Evolutionary conservation across 2,888 invertebrate species (phyloP).

Genomic region (Leucoma salicis): DNA sequence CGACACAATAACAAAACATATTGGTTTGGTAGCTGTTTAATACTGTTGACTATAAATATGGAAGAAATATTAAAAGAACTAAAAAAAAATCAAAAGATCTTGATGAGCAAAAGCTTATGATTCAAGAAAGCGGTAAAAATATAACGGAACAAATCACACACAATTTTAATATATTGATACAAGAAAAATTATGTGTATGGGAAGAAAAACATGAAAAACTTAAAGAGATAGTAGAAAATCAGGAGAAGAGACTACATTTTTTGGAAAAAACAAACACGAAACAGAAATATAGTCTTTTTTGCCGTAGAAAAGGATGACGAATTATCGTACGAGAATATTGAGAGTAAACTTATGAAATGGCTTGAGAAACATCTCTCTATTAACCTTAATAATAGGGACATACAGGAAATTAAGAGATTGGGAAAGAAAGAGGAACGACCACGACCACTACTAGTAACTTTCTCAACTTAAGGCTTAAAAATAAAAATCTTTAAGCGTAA

Average conservation of each 20-base stretch:
- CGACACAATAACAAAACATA: background rate
- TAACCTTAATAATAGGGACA: background rate
- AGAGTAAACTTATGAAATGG: background rate
- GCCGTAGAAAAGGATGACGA: background rate
- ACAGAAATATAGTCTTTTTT: background rate
- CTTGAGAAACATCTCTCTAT: background rate
- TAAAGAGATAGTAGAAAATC: constrained; percentile 1
- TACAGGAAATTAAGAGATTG: constrained; percentile 8
- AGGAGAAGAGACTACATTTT: too few relatives aligned
- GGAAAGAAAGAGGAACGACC: constrained; percentile 6
- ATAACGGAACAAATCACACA: background rate
- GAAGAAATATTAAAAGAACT: background rate
- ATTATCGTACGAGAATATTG: background rate
- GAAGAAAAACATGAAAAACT: background rate
- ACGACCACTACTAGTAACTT: background rate
- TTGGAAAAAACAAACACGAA: background rate
- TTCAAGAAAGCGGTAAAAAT: background rate
- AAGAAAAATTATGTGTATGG: background rate
- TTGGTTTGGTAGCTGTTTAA: too few relatives aligned
- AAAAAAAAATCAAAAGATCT: background rate
- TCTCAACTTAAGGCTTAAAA: background rate
- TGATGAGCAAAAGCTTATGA: background rate
- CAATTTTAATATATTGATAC: background rate
- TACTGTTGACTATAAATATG: background rate
- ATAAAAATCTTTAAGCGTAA: background rate